Base-by-base conservation (phyloP, 2,888 invertebrate genomes). In the Eilema griseolum region DNA sequence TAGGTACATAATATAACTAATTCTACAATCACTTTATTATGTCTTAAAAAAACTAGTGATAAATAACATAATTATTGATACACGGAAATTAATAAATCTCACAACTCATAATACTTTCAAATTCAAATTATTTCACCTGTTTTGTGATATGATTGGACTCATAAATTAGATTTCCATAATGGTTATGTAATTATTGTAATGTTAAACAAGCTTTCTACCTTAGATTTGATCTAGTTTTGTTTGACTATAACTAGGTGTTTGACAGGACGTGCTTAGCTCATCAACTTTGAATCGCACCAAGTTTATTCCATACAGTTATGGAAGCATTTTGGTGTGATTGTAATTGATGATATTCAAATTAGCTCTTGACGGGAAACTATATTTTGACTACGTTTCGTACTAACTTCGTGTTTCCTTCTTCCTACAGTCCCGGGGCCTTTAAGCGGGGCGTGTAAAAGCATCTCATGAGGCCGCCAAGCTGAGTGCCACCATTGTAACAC, bases 81-180 rank as follows among this genome's bases (percentile, higher is more conserved):
- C 67, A 66, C 72, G 83, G 82, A 81, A 81, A 75, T 80, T n/a
- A n/a, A 74, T 77, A 69, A 67, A 73, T 71, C 26, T 33, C 71
- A 1, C 24, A 60, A 68, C 70, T 69, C 75, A 70, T 72, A 62
- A 28, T 61, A 72, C 83, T 81, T 83, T 78, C 79, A 66, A 78
- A 73, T 69, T 61, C 24, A 59, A 20, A 37, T 73, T 62, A 72
- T 75, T 41, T 65, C 52, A 28, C 46, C 28, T 66, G 31, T 74
- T 52, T 67, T 72, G 65, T 31, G 60, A 61, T 64, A 68, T 28
- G 63, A 61, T 75, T 46, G 28, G 23, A 33, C 28, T 68, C 57
- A 1, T 46, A 70, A 28, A 52, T 65, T 73, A 65, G 69, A 66
- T 72, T 37, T 70, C 56, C 66, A 62, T 71, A 68, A 56, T 37